Evolutionary conservation across 2,113 vertebrate species (phyloP), one percentile per base, ranked within the genome.

Genomic region (Tretioscincus oriximinensis): DNA sequence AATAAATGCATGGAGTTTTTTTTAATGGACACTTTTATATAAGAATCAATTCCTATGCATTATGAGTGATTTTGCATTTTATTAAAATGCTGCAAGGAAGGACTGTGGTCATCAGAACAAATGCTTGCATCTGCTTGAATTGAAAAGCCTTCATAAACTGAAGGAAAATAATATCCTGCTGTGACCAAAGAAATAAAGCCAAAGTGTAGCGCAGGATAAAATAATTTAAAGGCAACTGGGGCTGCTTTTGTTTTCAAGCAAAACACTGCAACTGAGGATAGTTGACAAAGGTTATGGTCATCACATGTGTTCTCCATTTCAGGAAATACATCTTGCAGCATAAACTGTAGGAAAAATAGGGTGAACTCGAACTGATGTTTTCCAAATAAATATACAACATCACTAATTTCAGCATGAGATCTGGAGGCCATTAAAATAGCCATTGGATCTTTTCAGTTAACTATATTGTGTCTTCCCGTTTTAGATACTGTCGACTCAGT

Each of bases 1-100:
- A 93, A 95, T 93, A 95, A 94, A 94, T 91, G 84, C 86, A 77
- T 58, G 54, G 11, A 3, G 75, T 88, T 95, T 95, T 95, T 96
- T 96, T 95, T 90, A 92, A 96, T 88, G 91, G 85, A 93, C 54
- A 93, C 93, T 94, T 95, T 95, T 95, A 94, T 93, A 95, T 92
- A 90, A 92, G 83, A 95, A 87, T 88, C 89, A 94, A 94, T 93
- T 95, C 94, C 93, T 95, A 88, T 94, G 95, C 81, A 88, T 88
- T 81, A 90, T 68, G 9, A 71, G 54, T 89, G 85, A 90, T 88
- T 74, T 85, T 81, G 54, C 73, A 82, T 92, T 93, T 94, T 87
- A 89, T 91, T 90, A 92, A 92, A 89, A 90, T 84, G 88, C 91
- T 93, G 90, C 89, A 82, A 70, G 2, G 84, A 80, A 77, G 78